Percentiles rank a stretch among this genome's conserved stretches.
phyloP scores from a whole-genome alignment of 2,797 vertebrate genomes.

The Helarctos malayanus region DNA sequence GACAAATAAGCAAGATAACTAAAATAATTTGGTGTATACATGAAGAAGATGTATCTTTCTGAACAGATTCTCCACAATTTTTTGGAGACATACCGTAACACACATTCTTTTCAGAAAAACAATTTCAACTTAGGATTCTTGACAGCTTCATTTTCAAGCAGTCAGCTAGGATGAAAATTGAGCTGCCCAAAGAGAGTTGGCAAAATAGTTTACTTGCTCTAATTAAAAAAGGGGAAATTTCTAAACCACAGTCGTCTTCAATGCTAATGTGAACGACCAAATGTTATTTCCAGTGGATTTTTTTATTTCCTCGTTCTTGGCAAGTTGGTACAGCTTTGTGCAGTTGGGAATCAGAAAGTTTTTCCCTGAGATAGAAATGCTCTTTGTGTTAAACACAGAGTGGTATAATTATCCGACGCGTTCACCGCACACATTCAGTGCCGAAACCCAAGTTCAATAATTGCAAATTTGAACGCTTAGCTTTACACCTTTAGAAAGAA shows the following conservation, averaged over 20 bases:
- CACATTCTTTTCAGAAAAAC: conserved; percentile 80
- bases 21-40: not conserved
- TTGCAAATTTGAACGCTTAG: conserved; percentile 76
- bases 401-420: conserved; percentile 24
- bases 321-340: conserved; percentile 69
- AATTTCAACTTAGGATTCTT: conserved; percentile 74
- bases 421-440: conserved; percentile 44
- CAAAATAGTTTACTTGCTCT: conserved; percentile 85
- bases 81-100: conserved; percentile 71
- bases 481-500: conserved; percentile 73
- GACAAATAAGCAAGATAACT: conserved; percentile 4
- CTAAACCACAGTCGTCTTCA: conserved; percentile 85
- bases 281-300: conserved; percentile 82
- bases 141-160: conserved; percentile 84
- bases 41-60: conserved; percentile 63
- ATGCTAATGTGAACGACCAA: conserved; percentile 83
- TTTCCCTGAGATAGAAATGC: conserved; percentile 54
- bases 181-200: conserved; percentile 84
- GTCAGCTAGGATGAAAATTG: conserved; percentile 82
- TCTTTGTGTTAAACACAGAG: conserved; percentile 65
- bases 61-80: conserved; percentile 23
- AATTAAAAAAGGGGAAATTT: conserved; percentile 87
- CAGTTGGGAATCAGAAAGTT: conserved; percentile 67
- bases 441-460: conserved; percentile 54
- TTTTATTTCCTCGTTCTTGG: conserved; percentile 70